These are phyloP conservation scores for Hymenopus coronatus DNA, from an alignment of 2,888 invertebrate species.

Conservation along the genomic window DNA sequence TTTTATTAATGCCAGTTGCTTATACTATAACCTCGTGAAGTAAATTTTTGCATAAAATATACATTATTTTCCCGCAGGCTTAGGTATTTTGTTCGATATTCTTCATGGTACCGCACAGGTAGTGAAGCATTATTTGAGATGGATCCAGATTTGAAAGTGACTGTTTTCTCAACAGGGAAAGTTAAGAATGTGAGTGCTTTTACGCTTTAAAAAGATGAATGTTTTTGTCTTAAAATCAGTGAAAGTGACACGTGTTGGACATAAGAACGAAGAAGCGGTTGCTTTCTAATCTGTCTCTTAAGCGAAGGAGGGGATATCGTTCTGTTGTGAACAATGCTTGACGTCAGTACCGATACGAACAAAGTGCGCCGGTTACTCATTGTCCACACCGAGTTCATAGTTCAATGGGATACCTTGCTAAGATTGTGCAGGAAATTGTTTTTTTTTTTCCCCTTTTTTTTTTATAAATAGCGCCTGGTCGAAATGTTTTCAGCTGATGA, in stretches of 20 bases:
- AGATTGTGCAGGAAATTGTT: too few relatives aligned
- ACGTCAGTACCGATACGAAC: not conserved
- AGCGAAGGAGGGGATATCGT: not conserved
- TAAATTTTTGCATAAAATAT: too few relatives aligned
- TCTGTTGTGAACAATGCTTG: not conserved
- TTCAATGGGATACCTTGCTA: not conserved
- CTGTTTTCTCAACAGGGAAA: not conserved
- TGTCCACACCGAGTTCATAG: not conserved
- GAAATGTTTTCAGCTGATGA: not conserved
- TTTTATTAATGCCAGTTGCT: too few relatives aligned
- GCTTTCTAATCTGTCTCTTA: not conserved
- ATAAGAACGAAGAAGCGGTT: not conserved
- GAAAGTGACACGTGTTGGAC: not conserved
- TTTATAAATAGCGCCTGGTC: not conserved
- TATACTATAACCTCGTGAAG: too few relatives aligned
- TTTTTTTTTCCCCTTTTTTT: too few relatives aligned
- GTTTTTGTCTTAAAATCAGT: not conserved
- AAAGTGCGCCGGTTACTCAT: not conserved
- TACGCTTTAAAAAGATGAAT: not conserved
- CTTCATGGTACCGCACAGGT: too few relatives aligned
- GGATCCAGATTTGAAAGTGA: too few relatives aligned
- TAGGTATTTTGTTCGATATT: too few relatives aligned
- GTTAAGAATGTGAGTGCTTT: not conserved
- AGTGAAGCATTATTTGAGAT: too few relatives aligned
- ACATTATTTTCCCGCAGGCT: too few relatives aligned